Percentiles rank a stretch among this genome's conserved stretches.
Evolutionary conservation across 2,113 vertebrate genomes (phyloP).

Genomic region (Myrmophylax atrothorax): DNA sequence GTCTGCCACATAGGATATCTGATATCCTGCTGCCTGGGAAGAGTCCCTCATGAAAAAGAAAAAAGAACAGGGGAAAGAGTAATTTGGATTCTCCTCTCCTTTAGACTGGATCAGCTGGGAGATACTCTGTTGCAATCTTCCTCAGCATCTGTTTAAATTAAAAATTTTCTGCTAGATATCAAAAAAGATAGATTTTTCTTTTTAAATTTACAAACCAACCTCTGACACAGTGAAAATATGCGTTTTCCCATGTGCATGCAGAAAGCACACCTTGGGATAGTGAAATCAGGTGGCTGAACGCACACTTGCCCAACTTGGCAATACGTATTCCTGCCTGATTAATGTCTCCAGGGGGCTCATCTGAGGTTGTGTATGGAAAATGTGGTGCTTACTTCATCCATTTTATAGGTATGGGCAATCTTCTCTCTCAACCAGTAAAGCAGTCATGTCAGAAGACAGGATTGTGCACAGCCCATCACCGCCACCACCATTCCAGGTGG

Average conservation of each 20-base stretch:
- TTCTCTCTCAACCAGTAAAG: background rate
- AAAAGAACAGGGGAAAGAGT: background rate
- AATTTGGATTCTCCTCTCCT: background rate
- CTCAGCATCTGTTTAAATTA: background rate
- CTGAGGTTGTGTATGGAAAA: background rate
- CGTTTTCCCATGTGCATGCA: background rate
- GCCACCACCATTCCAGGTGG: background rate
- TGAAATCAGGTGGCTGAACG: background rate
- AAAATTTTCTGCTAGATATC: background rate
- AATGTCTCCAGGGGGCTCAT: background rate
- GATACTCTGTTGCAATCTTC: background rate
- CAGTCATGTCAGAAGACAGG: background rate
- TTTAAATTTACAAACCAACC: background rate
- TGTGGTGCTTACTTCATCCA: background rate
- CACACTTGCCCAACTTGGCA: background rate
- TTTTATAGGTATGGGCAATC: background rate
- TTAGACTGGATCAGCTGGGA: background rate
- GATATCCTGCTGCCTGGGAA: constrained; percentile 5
- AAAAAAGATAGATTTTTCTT: background rate
- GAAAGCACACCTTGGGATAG: background rate
- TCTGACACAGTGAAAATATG: background rate
- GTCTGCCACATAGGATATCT: background rate
- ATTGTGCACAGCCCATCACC: background rate
- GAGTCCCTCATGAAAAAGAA: background rate
- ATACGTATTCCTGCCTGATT: background rate